Base-by-base conservation (phyloP, 64 coral and sea anemone species). In the Cladopsammia gracilis region DNA sequence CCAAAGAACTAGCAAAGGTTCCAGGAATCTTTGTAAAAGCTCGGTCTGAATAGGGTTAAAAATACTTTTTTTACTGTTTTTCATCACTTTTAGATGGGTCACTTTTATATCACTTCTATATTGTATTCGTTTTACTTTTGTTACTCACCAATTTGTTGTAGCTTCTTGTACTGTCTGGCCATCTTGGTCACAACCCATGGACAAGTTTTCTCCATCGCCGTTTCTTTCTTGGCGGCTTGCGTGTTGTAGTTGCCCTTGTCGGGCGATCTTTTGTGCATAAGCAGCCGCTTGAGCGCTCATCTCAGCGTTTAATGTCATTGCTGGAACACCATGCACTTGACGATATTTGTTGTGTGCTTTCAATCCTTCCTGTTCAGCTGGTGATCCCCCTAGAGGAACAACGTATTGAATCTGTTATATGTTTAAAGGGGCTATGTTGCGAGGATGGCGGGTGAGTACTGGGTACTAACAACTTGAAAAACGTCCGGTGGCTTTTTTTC, bases 261-360 rank as follows among this genome's bases (percentile, higher is more conserved):
- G 48, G 4, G 95, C 95, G 48, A 96, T 69, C 26, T 83, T 77
- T 16, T 77, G 58, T 3, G 95, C 95, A 73, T 92, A 96, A 19
- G 25, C 45, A 3, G 65, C 52, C 6, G 95, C 95, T 4, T 67
- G 8, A 24, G 53, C 18, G n/a, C 59, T 86, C 90, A 96, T 81
- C 13, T 92, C 67, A 34, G 90, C 85, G 73, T 92, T 89, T 0
- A 96, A 58, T 52, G n/a, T 92, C 95, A 96, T 92, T 69, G 67
- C n/a, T 3, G 90, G 95, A 18, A 86, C 85, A 34, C 79, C 73
- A 71, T 96, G 95, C 49, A 48, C 61, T 54, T 64, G 62, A 22
- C 90, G 90, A 56, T 58, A 96, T 61, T 96, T 79, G 66, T 96
- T 96, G 34, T 96, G 95, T 13, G 80, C 26, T 8, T 53, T 62